Evolutionary conservation across 2,113 vertebrate genomes (phyloP), one percentile per base, ranked within the genome.

Genomic region (Amphiprion percula): DNA sequence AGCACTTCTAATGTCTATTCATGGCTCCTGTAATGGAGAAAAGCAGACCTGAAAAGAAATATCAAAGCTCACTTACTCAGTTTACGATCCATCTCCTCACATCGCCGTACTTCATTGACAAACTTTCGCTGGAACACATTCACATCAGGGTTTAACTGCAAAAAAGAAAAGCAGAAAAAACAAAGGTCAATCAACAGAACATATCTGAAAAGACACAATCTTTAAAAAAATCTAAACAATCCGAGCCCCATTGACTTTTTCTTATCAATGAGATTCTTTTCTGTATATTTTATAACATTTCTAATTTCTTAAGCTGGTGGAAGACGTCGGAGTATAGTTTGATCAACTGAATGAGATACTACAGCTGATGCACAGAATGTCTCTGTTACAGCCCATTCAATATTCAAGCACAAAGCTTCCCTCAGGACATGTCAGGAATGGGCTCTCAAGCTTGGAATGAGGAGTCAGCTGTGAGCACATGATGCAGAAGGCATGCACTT

Each of bases 71-170:
- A 95, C 97, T 80, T 91, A 99, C 97, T 94, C 41, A 99, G 95
- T 89, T 99, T 99, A 58, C 98, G 95, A 91, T 99, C 97, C 98
- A 99, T 99, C 74, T 99, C 98, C 83, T 99, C 98, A 46, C 98
- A 99, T 64, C 98, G 92, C 79, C 98, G 91, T 14, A 99, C 98
- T 89, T 99, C 98, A 62, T 99, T 99, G 26, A 99, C 98, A 90
- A 99, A 99, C 90, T 99, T 99, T 4, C 98, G 92, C 79, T 99
- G 98, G 94, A 99, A 99, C 56, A 98, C 97, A 44, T 99, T 99
- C 69, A 99, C 97, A 72, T 99, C 97, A 12, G 98, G 98, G 91
- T 99, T 99, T 81, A 99, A 89, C 98, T 99, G 91, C 37, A 73
- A 54, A 16, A 15, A 23, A 53, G 76, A 26, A 28, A 83, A 3